phyloP scores from a whole-genome alignment of 2,797 vertebrate species.

The Ispidina lecontei region DNA sequence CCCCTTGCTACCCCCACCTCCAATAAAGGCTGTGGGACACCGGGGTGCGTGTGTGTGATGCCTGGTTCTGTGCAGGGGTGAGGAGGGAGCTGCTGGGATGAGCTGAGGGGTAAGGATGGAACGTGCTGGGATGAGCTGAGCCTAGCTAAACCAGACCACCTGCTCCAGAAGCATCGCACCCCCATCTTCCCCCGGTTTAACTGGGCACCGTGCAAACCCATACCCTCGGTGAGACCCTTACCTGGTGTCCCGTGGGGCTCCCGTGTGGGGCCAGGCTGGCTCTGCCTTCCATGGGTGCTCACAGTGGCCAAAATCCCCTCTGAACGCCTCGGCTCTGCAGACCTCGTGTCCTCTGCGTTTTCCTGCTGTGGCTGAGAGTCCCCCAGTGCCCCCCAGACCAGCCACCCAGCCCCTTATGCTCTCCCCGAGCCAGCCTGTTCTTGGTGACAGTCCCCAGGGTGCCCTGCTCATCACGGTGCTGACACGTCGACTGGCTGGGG shows the following conservation, averaged over 20 bases:
- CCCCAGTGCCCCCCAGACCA: neutral
- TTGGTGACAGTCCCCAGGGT: rapidly evolving
- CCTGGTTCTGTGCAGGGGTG: neutral
- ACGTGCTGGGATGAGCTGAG: rapidly evolving
- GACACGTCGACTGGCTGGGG: neutral
- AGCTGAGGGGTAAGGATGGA: neutral
- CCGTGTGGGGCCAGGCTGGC: neutral
- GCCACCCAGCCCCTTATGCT: neutral
- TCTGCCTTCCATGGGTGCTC: rapidly evolving
- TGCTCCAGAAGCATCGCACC: neutral
- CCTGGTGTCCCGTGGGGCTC: neutral
- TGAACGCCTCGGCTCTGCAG: rapidly evolving
- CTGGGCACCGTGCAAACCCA: rapidly evolving
- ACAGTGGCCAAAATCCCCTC: rapidly evolving
- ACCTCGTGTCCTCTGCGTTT: rapidly evolving
- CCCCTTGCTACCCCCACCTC: neutral
- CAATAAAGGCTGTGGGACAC: constrained; percentile 1
- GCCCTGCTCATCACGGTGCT: neutral
- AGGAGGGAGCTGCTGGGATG: neutral
- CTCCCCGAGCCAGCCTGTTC: neutral
- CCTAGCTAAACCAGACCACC: rapidly evolving
- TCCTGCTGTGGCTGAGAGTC: too few relatives aligned
- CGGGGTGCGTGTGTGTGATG: rapidly evolving
- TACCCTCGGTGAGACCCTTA: rapidly evolving
- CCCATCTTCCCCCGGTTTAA: rapidly evolving